Base-by-base conservation (phyloP, 2,113 vertebrate species). In the Eolophus roseicapilla region DNA sequence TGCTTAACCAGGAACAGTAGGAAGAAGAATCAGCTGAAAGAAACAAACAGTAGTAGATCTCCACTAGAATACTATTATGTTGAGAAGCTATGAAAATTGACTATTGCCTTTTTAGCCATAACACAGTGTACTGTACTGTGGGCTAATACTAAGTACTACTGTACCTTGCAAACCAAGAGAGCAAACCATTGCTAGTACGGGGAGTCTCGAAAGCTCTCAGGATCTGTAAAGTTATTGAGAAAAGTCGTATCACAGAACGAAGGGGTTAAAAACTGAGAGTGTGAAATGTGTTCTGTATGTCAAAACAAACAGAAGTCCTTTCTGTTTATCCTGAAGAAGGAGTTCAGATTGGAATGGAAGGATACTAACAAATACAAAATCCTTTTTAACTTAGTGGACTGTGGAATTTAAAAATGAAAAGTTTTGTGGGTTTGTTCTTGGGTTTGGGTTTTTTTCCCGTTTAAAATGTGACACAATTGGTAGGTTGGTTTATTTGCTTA, bases 241-340 rank as follows among this genome's bases (percentile, higher is more conserved):
- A 33, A 50, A 60, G 59, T 68, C 6, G 0, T 6, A 5, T n/a
- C 63, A 18, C 17, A 52, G 44, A 57, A 43, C 0, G 0, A n/a
- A 59, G 31, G 3, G 10, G 8, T 11, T 37, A 11, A 75, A 90
- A 43, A 17, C n/a, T 18, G 46, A 10, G 41, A 19, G 17, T 23
- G 60, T 37, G 77, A 9, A 71, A 41, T 33, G 33, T 11, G 18
- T 41, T 64, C 29, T 71, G 62, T 67, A 33, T 63, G 25, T 59
- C 53, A 31, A 71, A 88, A 69, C 41, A 63, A 75, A 37, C n/a
- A 23, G 29, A 12, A 31, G 1, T 69, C 23, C 13, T 43, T 88
- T 37, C 25, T 91, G 41, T 60, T 78, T 68, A 17, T 86, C n/a
- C 47, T 41, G 35, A 29, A 75, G 68, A 44, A 49, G n/a, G n/a